Conservation (phyloP, 2,888 invertebrate genomes). For the Thymelicus sylvestris region DNA sequence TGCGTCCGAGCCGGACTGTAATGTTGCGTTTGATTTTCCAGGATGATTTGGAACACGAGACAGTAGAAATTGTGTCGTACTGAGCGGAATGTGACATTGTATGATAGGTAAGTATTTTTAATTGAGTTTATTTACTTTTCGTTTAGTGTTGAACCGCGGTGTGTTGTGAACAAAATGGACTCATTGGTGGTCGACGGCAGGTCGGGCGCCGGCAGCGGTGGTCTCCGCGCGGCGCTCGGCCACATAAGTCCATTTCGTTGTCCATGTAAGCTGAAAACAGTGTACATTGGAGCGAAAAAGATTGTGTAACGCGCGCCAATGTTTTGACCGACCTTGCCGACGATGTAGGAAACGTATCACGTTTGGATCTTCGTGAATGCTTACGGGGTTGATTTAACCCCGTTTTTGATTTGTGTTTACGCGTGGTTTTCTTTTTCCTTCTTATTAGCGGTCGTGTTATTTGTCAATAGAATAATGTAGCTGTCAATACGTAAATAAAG, state of each 20-base stretch:
- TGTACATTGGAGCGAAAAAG: constrained; percentile 49
- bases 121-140: constrained; percentile 79
- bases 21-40: constrained; percentile 80
- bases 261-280: constrained; percentile 46
- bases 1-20: constrained; percentile 79
- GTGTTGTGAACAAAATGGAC: constrained; percentile 74
- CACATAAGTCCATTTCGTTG: constrained; percentile 52
- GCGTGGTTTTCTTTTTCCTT: constrained; percentile 21
- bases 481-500: constrained; percentile 31
- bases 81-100: constrained; percentile 85
- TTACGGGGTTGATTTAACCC: constrained; percentile 23
- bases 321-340: constrained; percentile 63
- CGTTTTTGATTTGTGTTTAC: constrained; percentile 15
- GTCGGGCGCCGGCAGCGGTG: constrained; percentile 61
- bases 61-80: constrained; percentile 78
- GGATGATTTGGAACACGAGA: constrained; percentile 78
- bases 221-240: constrained; percentile 54
- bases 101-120: constrained; percentile 79
- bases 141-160: constrained; percentile 60
- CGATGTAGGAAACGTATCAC: constrained; percentile 52
- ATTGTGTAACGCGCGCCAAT: constrained; percentile 74
- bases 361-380: constrained; percentile 23
- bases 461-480: constrained; percentile 47
- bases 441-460: constrained; percentile 44
- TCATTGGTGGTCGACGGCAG: constrained; percentile 68